Percentiles rank a stretch among this genome's conserved stretches.
phyloP scores from a whole-genome alignment of 1,140 invertebrate genomes.

The Agrilus planipennis region DNA sequence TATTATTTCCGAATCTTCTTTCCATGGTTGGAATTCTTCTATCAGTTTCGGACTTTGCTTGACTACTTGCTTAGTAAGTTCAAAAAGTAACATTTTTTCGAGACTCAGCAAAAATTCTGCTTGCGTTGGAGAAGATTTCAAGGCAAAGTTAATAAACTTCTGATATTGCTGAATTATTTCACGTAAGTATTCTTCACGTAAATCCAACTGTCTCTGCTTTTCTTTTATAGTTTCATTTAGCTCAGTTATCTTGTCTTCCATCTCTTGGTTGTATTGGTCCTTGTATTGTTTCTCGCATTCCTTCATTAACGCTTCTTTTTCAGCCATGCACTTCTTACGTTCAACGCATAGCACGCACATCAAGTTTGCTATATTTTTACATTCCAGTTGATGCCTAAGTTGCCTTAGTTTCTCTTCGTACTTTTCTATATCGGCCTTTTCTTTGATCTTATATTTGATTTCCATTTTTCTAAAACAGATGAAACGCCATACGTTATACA shows the following conservation, averaged over 20 bases:
- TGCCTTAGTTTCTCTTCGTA: constrained; percentile 21
- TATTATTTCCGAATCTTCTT: not conserved
- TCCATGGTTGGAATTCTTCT: not conserved
- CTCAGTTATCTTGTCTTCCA: constrained; percentile 12
- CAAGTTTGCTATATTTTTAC: constrained; percentile 32
- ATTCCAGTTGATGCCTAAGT: constrained; percentile 31
- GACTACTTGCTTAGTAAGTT: constrained; percentile 17
- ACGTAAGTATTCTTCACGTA: constrained; percentile 24
- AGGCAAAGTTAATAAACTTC: constrained; percentile 37
- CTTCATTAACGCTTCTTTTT: constrained; percentile 25
- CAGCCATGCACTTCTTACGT: constrained; percentile 26
- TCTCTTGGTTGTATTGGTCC: constrained; percentile 13
- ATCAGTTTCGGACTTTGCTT: not conserved
- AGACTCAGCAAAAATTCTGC: constrained; percentile 34
- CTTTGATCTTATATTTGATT: constrained; percentile 1
- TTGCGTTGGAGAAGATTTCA: constrained; percentile 33
- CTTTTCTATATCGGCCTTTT: constrained; percentile 13
- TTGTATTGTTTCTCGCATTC: constrained; percentile 25
- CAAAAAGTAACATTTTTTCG: constrained; percentile 30
- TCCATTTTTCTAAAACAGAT: constrained; percentile 1
- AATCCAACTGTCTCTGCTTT: constrained; percentile 15
- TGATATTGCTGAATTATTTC: constrained; percentile 35
- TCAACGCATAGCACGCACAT: constrained; percentile 35
- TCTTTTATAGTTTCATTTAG: constrained; percentile 17
- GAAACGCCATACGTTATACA: not conserved